phyloP scores from a whole-genome alignment of 1,140 invertebrate genomes.

The Harpegnathos saltator region DNA sequence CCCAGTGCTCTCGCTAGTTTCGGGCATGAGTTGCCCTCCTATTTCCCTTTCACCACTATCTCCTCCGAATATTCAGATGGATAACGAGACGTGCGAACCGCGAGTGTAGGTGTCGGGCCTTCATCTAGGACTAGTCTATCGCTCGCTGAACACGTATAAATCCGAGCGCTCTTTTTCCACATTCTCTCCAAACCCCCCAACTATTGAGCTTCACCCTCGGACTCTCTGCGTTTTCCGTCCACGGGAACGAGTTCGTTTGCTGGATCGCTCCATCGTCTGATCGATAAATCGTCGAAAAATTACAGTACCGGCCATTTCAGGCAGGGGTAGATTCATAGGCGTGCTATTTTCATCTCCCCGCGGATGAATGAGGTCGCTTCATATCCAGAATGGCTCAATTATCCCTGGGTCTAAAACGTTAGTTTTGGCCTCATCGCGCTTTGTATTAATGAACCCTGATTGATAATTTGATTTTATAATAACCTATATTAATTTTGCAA shows the following conservation, averaged over 20 bases:
- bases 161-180: slow-evolving; percentile 2
- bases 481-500: no score
- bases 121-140: slow-evolving; percentile 22
- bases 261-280: neutral
- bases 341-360: neutral
- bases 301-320: slow-evolving; percentile 29
- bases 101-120: slow-evolving; percentile 56
- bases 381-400: slow-evolving; percentile 23
- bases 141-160: slow-evolving; percentile 60
- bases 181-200: neutral
- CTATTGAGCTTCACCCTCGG: neutral
- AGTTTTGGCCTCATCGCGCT: neutral
- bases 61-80: neutral
- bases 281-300: slow-evolving; percentile 54
- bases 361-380: neutral
- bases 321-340: neutral
- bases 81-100: neutral
- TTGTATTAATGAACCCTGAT: slow-evolving; percentile 5
- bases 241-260: neutral
- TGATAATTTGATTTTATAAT: no score
- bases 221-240: neutral
- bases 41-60: no score
- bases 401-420: slow-evolving; percentile 1
- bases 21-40: no score
- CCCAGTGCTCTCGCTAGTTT: no score